Conservation (phyloP, 2,797 vertebrate genomes). For the Centropyge bicolor region DNA sequence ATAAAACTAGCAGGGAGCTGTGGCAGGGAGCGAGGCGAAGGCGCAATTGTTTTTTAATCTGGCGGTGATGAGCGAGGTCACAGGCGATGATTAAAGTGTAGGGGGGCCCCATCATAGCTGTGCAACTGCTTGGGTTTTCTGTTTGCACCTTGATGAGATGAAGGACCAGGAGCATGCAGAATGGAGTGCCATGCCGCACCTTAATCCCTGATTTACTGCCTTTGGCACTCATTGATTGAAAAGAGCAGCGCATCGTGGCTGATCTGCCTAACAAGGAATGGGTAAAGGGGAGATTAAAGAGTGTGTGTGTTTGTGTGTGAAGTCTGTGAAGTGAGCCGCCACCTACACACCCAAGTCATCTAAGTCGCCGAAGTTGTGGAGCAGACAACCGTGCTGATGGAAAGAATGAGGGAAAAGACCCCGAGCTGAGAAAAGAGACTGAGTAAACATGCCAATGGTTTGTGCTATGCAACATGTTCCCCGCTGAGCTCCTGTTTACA, state of each 20-base stretch:
- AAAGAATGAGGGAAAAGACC: conserved; percentile 26
- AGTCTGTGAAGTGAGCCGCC: conserved; percentile 59
- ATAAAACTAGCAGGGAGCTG: conserved; percentile 54
- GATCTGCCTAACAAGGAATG: conserved; percentile 75
- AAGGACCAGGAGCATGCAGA: conserved; percentile 63
- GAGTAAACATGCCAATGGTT: conserved; percentile 56
- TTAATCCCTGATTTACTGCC: conserved; percentile 80
- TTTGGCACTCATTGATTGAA: conserved; percentile 78
- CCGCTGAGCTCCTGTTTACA: conserved; percentile 71
- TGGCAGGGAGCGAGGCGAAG: conserved; percentile 32
- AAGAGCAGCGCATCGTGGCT: conserved; percentile 72
- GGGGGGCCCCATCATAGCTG: conserved; percentile 53
- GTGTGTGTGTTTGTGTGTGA: conserved; percentile 47
- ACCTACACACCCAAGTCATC: conserved; percentile 60
- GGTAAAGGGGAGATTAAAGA: conserved; percentile 67
- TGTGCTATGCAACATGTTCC: conserved; percentile 54
- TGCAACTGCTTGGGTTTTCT: conserved; percentile 50
- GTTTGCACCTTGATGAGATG: conserved; percentile 78
- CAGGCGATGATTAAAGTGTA: conserved; percentile 78
- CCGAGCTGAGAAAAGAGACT: conserved; percentile 20
- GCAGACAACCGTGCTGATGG: conserved; percentile 46
- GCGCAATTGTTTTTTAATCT: conserved; percentile 82
- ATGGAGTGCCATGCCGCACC: conserved; percentile 72
- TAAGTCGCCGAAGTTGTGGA: conserved; percentile 47
- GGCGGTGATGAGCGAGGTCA: conserved; percentile 82